Percentiles rank a stretch among this genome's conserved stretches.
Conservation (phyloP, 2,113 vertebrate genomes). For the Ornithorhynchus anatinus region DNA sequence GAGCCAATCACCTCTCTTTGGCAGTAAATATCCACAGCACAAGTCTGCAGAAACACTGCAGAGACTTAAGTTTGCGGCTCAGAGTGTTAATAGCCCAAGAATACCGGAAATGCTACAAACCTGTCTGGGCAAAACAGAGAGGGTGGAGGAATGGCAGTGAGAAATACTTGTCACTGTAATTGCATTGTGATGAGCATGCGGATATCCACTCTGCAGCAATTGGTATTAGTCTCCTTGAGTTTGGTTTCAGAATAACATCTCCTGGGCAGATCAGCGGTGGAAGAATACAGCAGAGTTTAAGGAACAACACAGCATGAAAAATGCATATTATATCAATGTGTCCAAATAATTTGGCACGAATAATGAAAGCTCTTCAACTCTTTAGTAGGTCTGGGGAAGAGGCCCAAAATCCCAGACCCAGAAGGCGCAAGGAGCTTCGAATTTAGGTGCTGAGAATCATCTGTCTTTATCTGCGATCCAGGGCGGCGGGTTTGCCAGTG, state of each 20-base stretch:
- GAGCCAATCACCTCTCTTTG: slow-evolving; percentile 54
- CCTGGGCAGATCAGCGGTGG: slow-evolving; percentile 5
- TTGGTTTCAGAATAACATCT: slow-evolving; percentile 47
- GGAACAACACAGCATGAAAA: slow-evolving; percentile 28
- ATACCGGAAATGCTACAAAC: slow-evolving; percentile 38
- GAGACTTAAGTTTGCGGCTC: slow-evolving; percentile 37
- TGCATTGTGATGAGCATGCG: slow-evolving; percentile 45
- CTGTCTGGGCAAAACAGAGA: slow-evolving; percentile 3
- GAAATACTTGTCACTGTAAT: slow-evolving; percentile 58
- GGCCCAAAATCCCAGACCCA: too few species aligned
- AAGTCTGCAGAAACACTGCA: slow-evolving; percentile 43
- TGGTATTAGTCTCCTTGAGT: slow-evolving; percentile 7
- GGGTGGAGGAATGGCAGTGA: slow-evolving; percentile 25
- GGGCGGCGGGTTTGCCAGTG: too few species aligned
- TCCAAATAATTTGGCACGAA: slow-evolving; percentile 24
- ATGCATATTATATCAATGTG: slow-evolving; percentile 21
- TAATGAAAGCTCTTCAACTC: slow-evolving; percentile 23
- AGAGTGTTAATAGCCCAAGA: slow-evolving; percentile 46
- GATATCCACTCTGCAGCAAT: slow-evolving; percentile 3
- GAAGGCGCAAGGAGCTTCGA: too few species aligned
- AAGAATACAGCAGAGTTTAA: slow-evolving; percentile 36
- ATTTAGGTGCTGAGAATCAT: too few species aligned
- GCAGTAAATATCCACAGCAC: slow-evolving; percentile 62
- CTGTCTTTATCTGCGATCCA: too few species aligned
- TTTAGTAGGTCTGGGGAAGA: background rate